Evolutionary conservation across 2,797 vertebrate genomes (phyloP).

Genomic region (Zonotrichia albicollis): DNA sequence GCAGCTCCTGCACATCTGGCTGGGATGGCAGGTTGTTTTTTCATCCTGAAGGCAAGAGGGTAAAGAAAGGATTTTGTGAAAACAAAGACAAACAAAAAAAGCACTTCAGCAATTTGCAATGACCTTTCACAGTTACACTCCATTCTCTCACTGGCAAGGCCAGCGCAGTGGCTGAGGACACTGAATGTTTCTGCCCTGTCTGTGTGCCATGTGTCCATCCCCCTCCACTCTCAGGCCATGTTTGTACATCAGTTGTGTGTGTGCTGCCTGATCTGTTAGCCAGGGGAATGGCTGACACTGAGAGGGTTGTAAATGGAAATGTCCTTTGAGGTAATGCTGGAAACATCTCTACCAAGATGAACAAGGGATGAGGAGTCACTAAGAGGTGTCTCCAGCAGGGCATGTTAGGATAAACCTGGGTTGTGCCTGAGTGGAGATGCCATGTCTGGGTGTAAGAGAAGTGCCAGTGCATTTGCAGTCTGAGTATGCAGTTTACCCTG

Average conservation of each 20-base stretch:
- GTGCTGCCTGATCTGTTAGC: not conserved
- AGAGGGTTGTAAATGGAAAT: not conserved
- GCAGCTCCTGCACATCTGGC: not conserved
- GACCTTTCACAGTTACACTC: not conserved
- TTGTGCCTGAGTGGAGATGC: not conserved
- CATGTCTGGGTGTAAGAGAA: not conserved
- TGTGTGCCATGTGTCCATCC: accelerated
- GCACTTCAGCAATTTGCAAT: not conserved
- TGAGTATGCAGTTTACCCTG: not conserved
- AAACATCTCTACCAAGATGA: not conserved
- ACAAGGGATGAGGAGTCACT: not conserved
- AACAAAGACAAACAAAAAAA: not conserved
- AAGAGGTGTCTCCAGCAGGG: not conserved
- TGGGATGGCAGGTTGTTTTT: not conserved
- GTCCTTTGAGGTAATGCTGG: not conserved
- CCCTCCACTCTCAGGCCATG: not conserved
- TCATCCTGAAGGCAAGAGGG: not conserved
- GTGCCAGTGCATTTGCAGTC: not conserved
- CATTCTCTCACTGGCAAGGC: not conserved
- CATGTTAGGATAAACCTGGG: not conserved
- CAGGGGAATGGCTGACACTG: not conserved
- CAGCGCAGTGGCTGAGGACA: not conserved
- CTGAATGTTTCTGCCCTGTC: not conserved
- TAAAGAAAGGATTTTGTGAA: not conserved
- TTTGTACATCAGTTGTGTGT: accelerated